A percentile compares a stretch with the other conserved stretches of the same genome.
phyloP scores from a whole-genome alignment of 2,888 invertebrate genomes.

The Smittia aterrima region DNA sequence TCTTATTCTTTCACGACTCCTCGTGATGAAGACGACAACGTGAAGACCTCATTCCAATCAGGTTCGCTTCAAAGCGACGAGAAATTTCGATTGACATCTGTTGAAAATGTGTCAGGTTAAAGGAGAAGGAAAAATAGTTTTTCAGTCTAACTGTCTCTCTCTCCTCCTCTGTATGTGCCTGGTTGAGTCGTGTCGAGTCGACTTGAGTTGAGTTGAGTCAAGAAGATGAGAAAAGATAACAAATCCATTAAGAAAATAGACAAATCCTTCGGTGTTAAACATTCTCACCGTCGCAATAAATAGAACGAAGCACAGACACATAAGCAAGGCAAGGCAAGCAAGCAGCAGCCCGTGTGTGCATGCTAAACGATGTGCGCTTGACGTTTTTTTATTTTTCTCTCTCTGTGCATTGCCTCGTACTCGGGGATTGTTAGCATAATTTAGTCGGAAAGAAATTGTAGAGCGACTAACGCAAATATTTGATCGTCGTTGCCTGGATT shows the following conservation, averaged over 20 bases:
- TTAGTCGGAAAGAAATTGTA: neutral
- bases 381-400: neutral
- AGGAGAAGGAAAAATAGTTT: constrained; percentile 33
- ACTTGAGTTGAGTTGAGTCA: neutral
- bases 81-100: constrained; percentile 36
- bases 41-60: constrained; percentile 10
- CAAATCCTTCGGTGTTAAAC: neutral
- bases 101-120: constrained; percentile 38
- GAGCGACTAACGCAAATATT: neutral
- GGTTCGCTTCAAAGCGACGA: neutral
- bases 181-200: neutral
- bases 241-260: constrained; percentile 7
- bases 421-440: neutral
- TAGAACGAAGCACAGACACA: neutral
- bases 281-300: neutral
- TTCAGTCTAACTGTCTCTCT: neutral
- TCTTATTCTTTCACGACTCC: no score
- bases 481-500: neutral
- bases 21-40: neutral
- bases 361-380: neutral
- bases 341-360: neutral
- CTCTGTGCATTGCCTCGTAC: neutral
- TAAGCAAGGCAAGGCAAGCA: neutral
- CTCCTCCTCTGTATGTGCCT: neutral
- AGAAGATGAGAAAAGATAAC: neutral